Evolutionary conservation across 2,113 vertebrate species (phyloP).

Genomic region (Amazona vittata): DNA sequence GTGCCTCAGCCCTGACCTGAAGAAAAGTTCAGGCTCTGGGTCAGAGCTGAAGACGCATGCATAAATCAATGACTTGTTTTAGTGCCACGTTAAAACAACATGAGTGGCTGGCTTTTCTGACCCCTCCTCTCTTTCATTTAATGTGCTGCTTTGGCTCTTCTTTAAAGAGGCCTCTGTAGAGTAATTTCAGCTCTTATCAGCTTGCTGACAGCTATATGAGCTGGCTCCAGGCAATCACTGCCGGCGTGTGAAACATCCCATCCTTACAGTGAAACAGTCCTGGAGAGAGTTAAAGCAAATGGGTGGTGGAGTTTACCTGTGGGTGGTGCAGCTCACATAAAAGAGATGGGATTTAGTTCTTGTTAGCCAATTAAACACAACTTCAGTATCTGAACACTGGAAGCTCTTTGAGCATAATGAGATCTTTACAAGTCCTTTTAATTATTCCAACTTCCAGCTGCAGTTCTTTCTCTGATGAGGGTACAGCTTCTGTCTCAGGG

Average conservation of each 20-base stretch:
- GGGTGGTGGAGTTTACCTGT: conserved; percentile 1
- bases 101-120: conserved; percentile 75
- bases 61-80: conserved; percentile 80
- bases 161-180: conserved; percentile 78
- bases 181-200: conserved; percentile 81
- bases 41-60: conserved; percentile 67
- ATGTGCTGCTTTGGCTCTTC: conserved; percentile 78
- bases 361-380: not conserved
- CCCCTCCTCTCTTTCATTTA: conserved; percentile 78
- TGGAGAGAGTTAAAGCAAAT: conserved; percentile 44
- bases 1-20: conserved; percentile 42
- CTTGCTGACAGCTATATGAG: conserved; percentile 85
- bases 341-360: conserved; percentile 3
- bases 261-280: conserved; percentile 49
- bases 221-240: conserved; percentile 70
- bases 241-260: conserved; percentile 72
- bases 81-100: conserved; percentile 74
- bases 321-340: conserved; percentile 5
- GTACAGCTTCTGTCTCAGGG: conserved; percentile 15
- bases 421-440: not conserved
- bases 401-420: not conserved
- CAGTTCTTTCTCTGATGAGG: conserved; percentile 15
- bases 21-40: conserved; percentile 48
- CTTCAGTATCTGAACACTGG: not conserved
- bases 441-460: not conserved